phyloP scores from a whole-genome alignment of 2,113 vertebrate species.

The Gulo gulo region DNA sequence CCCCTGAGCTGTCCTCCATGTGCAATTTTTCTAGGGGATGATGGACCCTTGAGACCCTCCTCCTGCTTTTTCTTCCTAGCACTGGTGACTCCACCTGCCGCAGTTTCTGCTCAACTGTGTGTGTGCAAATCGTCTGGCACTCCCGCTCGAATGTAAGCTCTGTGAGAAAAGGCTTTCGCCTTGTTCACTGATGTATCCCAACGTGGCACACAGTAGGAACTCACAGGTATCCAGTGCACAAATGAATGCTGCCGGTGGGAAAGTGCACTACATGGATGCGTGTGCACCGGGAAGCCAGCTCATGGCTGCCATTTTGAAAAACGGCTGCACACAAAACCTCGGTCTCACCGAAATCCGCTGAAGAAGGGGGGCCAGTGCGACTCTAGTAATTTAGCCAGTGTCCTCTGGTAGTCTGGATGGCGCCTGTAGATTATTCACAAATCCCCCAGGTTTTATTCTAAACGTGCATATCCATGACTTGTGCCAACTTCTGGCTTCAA shows the following conservation, averaged over 20 bases:
- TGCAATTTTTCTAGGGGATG: neutral
- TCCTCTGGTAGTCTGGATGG: neutral
- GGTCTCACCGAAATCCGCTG: neutral
- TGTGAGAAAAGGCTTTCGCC: neutral
- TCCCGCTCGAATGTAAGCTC: neutral
- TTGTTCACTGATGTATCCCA: neutral
- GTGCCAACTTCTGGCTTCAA: neutral
- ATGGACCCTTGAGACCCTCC: rapidly evolving
- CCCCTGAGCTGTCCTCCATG: rapidly evolving
- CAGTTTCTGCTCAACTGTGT: no score
- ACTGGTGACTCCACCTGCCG: neutral
- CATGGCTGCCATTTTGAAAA: neutral
- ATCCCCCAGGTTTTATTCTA: neutral
- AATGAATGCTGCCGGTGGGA: neutral
- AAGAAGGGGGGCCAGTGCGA: neutral
- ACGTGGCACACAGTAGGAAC: rapidly evolving
- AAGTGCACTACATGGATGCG: neutral
- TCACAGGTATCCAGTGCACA: rapidly evolving
- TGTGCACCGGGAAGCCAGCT: neutral
- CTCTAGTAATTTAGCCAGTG: neutral
- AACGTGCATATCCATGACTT: neutral
- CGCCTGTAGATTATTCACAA: neutral
- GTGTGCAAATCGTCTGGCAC: rapidly evolving
- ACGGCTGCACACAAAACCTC: no score
- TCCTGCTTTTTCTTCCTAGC: neutral